Evolutionary conservation across 2,888 invertebrate species (phyloP).

Genomic region (Agriopis leucophaearia): DNA sequence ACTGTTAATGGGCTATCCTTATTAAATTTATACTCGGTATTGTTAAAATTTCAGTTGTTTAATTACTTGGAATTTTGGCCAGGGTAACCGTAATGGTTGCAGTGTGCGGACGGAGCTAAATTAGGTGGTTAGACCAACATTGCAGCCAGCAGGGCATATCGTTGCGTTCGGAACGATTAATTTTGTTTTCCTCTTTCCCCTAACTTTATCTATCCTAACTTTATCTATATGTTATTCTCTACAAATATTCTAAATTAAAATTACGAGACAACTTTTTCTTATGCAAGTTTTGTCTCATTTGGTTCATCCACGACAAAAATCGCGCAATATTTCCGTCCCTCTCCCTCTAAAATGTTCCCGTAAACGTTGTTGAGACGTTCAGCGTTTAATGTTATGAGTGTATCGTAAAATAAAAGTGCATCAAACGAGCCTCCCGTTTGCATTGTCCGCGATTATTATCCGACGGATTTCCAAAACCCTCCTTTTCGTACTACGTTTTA

Average conservation of each 20-base stretch:
- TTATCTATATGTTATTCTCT: constrained; percentile 4
- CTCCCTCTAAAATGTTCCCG: constrained; percentile 63
- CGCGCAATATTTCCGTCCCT: constrained; percentile 39
- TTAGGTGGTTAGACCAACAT: constrained; percentile 65
- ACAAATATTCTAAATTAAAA: background rate
- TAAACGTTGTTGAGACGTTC: constrained; percentile 83
- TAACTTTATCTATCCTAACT: background rate
- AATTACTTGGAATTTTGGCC: constrained; percentile 81
- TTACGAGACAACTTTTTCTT: background rate
- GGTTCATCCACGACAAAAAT: constrained; percentile 25
- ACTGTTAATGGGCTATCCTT: constrained; percentile 80
- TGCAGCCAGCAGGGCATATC: constrained; percentile 52
- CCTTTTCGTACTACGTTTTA: constrained; percentile 48
- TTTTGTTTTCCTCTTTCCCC: constrained; percentile 33
- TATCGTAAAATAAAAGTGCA: constrained; percentile 86
- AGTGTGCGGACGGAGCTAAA: constrained; percentile 67
- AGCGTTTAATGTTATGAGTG: constrained; percentile 83
- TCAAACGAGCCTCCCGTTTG: constrained; percentile 81
- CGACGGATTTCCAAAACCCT: constrained; percentile 61
- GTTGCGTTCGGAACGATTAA: constrained; percentile 56
- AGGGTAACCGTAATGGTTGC: constrained; percentile 73
- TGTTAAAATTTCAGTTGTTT: constrained; percentile 84
- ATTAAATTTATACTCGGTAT: constrained; percentile 83
- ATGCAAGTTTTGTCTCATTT: constrained; percentile 10
- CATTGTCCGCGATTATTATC: constrained; percentile 80